phyloP scores from a whole-genome alignment of 2,888 invertebrate genomes.

The Falcaria lacertinaria region DNA sequence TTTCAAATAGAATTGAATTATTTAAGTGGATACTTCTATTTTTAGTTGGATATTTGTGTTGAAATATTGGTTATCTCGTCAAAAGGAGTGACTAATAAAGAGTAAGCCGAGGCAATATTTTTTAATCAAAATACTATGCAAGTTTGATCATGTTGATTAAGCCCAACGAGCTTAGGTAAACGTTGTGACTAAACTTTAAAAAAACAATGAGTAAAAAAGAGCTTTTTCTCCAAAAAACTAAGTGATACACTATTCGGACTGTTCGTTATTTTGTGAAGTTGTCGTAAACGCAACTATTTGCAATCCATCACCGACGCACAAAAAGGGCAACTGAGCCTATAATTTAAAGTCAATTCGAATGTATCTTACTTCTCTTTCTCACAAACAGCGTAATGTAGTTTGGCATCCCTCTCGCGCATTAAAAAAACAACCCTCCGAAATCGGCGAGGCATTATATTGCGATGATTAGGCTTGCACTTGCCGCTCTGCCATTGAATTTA shows the following conservation, averaged over 20 bases:
- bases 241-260: slow-evolving; percentile 11
- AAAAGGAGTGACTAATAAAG: too few species aligned
- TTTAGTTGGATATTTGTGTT: too few species aligned
- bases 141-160: too few species aligned
- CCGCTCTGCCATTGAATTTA: slow-evolving; percentile 74
- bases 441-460: slow-evolving; percentile 75
- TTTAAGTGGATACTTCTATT: too few species aligned
- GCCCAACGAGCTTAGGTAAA: too few species aligned
- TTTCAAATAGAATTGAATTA: too few species aligned
- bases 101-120: too few species aligned
- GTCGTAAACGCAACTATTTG: slow-evolving; percentile 58
- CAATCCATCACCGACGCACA: slow-evolving; percentile 71
- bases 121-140: too few species aligned
- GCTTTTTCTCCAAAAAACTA: slow-evolving; percentile 8
- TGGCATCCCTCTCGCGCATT: slow-evolving; percentile 37
- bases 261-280: slow-evolving; percentile 23
- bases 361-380: slow-evolving; percentile 47
- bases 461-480: slow-evolving; percentile 78
- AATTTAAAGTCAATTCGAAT: slow-evolving; percentile 78
- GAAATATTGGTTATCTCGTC: too few species aligned
- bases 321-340: slow-evolving; percentile 65
- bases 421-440: slow-evolving; percentile 62
- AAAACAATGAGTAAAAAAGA: too few species aligned
- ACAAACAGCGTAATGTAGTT: slow-evolving; percentile 16
- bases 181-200: too few species aligned